Percentiles rank a stretch among this genome's conserved stretches.
Evolutionary conservation across 2,113 vertebrate genomes (phyloP).

Genomic region (Ptyas mucosa): DNA sequence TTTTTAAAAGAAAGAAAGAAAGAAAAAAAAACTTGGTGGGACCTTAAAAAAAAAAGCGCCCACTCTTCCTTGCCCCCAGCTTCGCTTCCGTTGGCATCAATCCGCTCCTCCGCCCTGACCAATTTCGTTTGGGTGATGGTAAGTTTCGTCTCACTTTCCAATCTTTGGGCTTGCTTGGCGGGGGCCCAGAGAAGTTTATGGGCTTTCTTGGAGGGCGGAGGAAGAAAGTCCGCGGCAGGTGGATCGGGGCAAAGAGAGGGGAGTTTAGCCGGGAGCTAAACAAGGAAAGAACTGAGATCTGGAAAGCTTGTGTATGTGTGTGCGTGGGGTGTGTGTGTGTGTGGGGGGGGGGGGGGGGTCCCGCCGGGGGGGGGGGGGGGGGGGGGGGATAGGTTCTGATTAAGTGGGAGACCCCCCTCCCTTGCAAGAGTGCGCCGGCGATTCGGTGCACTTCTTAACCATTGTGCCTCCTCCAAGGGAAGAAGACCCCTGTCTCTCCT

Average conservation of each 20-base stretch:
- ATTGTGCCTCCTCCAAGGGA: not conserved
- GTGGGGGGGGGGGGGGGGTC: fast-evolving
- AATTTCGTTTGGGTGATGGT: slow-evolving; percentile 75
- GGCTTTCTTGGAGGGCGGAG: not conserved
- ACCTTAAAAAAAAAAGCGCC: not conserved
- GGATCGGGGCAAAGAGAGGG: not conserved
- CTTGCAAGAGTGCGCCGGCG: not conserved
- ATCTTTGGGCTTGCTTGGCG: not conserved
- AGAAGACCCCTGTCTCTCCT: not conserved
- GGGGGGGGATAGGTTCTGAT: not conserved
- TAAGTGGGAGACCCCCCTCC: not conserved
- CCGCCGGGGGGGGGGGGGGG: not conserved
- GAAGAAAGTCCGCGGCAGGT: not conserved
- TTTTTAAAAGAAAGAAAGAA: not conserved
- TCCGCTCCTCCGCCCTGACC: slow-evolving; percentile 39
- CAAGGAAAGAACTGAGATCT: not conserved
- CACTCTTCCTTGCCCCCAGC: not conserved
- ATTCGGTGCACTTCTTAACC: not conserved
- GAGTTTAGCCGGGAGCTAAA: not conserved
- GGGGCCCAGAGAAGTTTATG: not conserved
- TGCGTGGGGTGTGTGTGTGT: too few relatives aligned
- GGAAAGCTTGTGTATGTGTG: not conserved
- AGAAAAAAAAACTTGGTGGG: not conserved
- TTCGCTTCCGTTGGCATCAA: slow-evolving; percentile 11
- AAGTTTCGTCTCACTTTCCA: slow-evolving; percentile 55